Evolutionary conservation across 2,888 invertebrate genomes (phyloP).

Genomic region (Polymixis flavicincta): DNA sequence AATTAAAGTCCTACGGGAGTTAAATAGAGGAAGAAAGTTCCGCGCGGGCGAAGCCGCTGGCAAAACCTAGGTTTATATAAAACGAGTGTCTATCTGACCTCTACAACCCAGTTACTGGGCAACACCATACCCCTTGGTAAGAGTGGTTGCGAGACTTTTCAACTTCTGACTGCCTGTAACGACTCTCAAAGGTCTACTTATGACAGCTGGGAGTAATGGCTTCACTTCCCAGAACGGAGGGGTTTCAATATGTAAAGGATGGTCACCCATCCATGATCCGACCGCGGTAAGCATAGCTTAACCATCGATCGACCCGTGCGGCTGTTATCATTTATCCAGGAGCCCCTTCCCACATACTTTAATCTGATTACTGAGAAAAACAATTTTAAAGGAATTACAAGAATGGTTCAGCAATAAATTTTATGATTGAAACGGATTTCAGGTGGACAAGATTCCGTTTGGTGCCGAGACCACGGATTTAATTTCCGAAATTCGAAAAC

Average conservation of each 20-base stretch:
- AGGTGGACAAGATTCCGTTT: conserved; percentile 75
- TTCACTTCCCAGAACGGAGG: not conserved
- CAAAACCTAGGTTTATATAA: too few species aligned
- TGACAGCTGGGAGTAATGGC: not conserved
- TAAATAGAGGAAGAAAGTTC: too few species aligned
- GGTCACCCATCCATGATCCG: not conserved
- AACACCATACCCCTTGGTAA: not conserved
- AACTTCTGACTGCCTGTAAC: too few species aligned
- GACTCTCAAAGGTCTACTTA: not conserved
- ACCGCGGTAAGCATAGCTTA: not conserved
- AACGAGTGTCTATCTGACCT: not conserved
- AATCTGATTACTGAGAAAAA: conserved; percentile 57
- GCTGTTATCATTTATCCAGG: not conserved
- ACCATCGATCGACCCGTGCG: not conserved
- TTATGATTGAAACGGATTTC: conserved; percentile 70
- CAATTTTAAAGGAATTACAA: conserved; percentile 61
- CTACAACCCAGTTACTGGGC: not conserved
- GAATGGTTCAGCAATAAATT: conserved; percentile 63
- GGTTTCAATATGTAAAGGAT: not conserved
- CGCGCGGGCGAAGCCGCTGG: too few species aligned
- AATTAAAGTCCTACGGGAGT: too few species aligned
- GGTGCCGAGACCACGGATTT: conserved; percentile 71
- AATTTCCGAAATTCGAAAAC: conserved; percentile 75
- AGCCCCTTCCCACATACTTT: conserved; percentile 19
- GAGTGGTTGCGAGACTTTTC: not conserved